Percentiles rank a stretch among this genome's conserved stretches.
Evolutionary conservation across 2,888 invertebrate species (phyloP).

Genomic region (Polia nebulosa): DNA sequence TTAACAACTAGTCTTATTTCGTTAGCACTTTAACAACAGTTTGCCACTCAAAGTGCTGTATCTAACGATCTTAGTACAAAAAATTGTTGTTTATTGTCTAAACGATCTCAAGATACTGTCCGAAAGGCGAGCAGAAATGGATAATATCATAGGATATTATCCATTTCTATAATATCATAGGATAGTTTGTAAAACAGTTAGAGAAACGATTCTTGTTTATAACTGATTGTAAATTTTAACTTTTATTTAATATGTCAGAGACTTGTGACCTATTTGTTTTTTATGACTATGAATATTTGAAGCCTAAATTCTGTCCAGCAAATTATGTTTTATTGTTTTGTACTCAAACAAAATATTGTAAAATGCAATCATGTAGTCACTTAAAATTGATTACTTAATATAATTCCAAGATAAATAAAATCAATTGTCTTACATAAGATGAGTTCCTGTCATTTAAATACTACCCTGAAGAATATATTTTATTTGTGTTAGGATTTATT

Average conservation of each 20-base stretch:
- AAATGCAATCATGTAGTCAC: conserved; percentile 17
- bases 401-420: conserved; percentile 22
- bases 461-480: conserved; percentile 13
- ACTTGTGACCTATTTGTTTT: conserved; percentile 27
- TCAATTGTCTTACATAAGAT: conserved; percentile 38
- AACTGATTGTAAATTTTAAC: conserved; percentile 38
- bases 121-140: conserved; percentile 39
- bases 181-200: conserved; percentile 34
- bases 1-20: too few species aligned
- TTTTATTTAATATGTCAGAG: conserved; percentile 5
- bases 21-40: conserved; percentile 54
- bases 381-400: conserved; percentile 23
- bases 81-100: conserved; percentile 36
- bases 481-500: conserved; percentile 26
- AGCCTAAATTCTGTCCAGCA: conserved; percentile 28
- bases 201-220: conserved; percentile 10
- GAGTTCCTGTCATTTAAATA: conserved; percentile 29
- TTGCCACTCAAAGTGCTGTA: conserved; percentile 47
- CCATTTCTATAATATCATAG: conserved; percentile 5
- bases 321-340: conserved; percentile 11
- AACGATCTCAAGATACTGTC: conserved; percentile 48
- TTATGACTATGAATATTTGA: conserved; percentile 21
- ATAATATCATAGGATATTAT: too few species aligned
- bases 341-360: conserved; percentile 37
- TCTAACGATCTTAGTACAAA: conserved; percentile 40